Evolutionary conservation across 2,888 invertebrate species (phyloP).

Genomic region (Conchocele bisecta): DNA sequence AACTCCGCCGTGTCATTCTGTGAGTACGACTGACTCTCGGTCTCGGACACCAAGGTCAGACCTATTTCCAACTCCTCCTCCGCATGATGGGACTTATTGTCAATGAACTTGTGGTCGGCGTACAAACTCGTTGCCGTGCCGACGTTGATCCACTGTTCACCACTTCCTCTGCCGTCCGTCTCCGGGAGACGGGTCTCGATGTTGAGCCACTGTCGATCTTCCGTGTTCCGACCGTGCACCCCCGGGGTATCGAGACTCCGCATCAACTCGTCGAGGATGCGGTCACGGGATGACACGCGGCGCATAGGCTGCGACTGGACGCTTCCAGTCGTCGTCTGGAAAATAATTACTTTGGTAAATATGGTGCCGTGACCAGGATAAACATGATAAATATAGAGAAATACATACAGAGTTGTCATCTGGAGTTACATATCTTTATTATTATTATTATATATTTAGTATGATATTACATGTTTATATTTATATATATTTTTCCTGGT

Average conservation of each 20-base stretch:
- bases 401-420: too few species aligned
- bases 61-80: slow-evolving; percentile 72
- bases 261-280: slow-evolving; percentile 56
- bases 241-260: slow-evolving; percentile 57
- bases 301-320: slow-evolving; percentile 46
- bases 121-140: slow-evolving; percentile 68
- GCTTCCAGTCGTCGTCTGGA: slow-evolving; percentile 46
- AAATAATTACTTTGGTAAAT: too few species aligned
- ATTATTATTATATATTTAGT: too few species aligned
- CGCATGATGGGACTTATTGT: slow-evolving; percentile 56
- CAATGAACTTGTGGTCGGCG: slow-evolving; percentile 33
- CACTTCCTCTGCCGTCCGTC: slow-evolving; percentile 49
- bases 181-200: slow-evolving; percentile 68
- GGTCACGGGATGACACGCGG: slow-evolving; percentile 48
- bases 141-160: slow-evolving; percentile 66
- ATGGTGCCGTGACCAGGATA: too few species aligned
- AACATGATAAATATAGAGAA: too few species aligned
- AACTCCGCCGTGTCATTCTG: slow-evolving; percentile 80
- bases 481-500: too few species aligned
- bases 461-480: not conserved
- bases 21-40: slow-evolving; percentile 67
- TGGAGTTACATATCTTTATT: too few species aligned
- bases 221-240: slow-evolving; percentile 47
- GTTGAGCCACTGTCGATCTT: slow-evolving; percentile 73
- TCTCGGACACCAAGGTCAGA: slow-evolving; percentile 74